Base-by-base conservation (phyloP, 2,888 invertebrate species). In the Agriotes lineatus region DNA sequence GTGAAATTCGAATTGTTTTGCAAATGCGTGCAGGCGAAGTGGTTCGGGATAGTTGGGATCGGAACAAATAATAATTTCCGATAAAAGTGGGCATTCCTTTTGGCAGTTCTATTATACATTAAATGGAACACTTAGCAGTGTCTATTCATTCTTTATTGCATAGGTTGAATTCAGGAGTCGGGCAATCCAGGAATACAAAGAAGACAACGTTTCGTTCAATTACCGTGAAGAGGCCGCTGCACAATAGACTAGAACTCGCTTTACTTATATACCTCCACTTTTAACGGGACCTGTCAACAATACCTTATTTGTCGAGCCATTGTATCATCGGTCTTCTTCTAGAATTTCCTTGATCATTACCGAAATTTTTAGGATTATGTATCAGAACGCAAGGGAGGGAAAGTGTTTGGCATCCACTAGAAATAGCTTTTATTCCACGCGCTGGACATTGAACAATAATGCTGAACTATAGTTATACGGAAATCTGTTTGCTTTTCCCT, bases 151-250 rank as follows among this genome's bases (percentile, higher is more conserved):
- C 76, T 78, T 77, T 77, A 79, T 79, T 77, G 76, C 76, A 75
- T 75, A 76, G 78, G 77, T 77, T 76, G 78, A 78, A 77, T 78
- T 77, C 75, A 76, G 76, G 77, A 80, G 78, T 78, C 77, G 75
- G 74, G 79, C 81, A 80, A 81, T 80, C 79, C 72, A 71, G 72
- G 73, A 76, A 77, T 78, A 81, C 80, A 81, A 81, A 81, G 80
- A 78, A 76, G 78, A 76, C 78, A 76, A 77, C 77, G 77, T 79
- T 79, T 78, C 77, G 77, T 74, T 75, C 81, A 82, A 81, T 81
- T 82, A 81, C 81, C 67, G 75, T 72, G 70, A 70, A 74, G 75
- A 74, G 73, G 67, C 57, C 45, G 37, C 63, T 63, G 58, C 67
- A 77, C 77, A 77, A 77, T 75, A 65, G 72, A 57, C 61, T 65